Base-by-base conservation (phyloP, 2,113 vertebrate genomes). In the Ailurus styani region DNA sequence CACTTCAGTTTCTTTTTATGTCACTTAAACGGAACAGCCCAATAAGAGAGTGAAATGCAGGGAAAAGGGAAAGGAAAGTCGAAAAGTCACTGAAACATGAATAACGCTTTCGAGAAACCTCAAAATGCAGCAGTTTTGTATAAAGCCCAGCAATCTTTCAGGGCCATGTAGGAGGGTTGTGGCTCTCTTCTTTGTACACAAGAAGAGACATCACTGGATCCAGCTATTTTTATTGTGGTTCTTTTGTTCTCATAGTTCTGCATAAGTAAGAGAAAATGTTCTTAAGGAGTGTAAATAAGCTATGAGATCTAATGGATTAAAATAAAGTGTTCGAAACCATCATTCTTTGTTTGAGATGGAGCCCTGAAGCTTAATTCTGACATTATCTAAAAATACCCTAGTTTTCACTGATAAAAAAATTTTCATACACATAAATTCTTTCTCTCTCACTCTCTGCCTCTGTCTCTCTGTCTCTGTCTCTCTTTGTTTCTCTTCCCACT, bases 1-100 rank as follows among this genome's bases (percentile, higher is more conserved):
- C 42, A 34, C 34, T 96, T 85, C 0, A 1, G 62, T 97, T 96
- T 93, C 50, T 31, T 96, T 97, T 96, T 82, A 64, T 94, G 64
- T 68, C 29, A 77, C 66, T 95, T 95, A 79, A 97, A 78, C 94
- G 55, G 47, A 96, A 78, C 5, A 85, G 68, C 29, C n/a, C 54
- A 94, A 13, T 96, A 96, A 70, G 81, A 78, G 42, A 78, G 40
- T 57, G 31, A 95, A 91, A 57, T 55, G 20, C 23, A 75, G 42
- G 31, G 13, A 47, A 91, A 90, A 27, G 34, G 72, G 54, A 54
- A 91, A 90, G 60, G 27, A 55, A 81, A 86, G 37, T 81, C 93
- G 70, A 95, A 94, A 96, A 96, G 64, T 64, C 96, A 91, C 10
- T 25, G 88, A 97, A 95, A 90, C n/a, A 79, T 94, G 62, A 91